Percentiles rank a stretch among this genome's conserved stretches.
These are phyloP conservation scores for Phainopepla nitens DNA, from an alignment of 2,113 vertebrate genomes.

Conservation along the genomic window DNA sequence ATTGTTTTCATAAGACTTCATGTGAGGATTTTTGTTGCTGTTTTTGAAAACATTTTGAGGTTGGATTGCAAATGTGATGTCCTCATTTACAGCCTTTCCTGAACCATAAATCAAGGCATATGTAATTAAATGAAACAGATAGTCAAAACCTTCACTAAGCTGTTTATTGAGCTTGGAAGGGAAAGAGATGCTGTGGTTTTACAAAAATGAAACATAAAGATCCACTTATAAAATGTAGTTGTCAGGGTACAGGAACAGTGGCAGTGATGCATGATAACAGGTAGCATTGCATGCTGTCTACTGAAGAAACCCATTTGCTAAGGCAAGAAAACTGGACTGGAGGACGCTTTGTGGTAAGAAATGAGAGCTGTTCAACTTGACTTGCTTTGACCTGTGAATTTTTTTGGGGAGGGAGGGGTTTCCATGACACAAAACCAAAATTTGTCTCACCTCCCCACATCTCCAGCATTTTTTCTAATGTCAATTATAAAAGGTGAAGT, in stretches of 20 bases:
- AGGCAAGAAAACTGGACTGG: not conserved
- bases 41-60: constrained; percentile 51
- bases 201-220: constrained; percentile 13
- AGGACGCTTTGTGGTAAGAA: not conserved
- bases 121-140: constrained; percentile 55
- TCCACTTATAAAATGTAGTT: constrained; percentile 1
- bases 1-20: constrained; percentile 38
- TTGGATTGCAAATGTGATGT: constrained; percentile 37
- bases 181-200: constrained; percentile 27
- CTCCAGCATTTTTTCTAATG: not conserved
- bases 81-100: constrained; percentile 57
- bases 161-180: constrained; percentile 39
- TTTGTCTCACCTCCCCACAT: not conserved
- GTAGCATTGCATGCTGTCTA: not conserved
- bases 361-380: not conserved
- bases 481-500: not conserved
- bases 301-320: not conserved
- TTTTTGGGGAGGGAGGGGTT: rapidly evolving
- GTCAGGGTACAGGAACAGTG: not conserved
- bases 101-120: constrained; percentile 46
- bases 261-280: not conserved
- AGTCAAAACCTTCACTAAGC: constrained; percentile 49
- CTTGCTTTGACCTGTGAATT: not conserved
- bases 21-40: constrained; percentile 59
- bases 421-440: not conserved